Evolutionary conservation across 2,888 invertebrate genomes (phyloP).

Genomic region (Synergus japonicus): DNA sequence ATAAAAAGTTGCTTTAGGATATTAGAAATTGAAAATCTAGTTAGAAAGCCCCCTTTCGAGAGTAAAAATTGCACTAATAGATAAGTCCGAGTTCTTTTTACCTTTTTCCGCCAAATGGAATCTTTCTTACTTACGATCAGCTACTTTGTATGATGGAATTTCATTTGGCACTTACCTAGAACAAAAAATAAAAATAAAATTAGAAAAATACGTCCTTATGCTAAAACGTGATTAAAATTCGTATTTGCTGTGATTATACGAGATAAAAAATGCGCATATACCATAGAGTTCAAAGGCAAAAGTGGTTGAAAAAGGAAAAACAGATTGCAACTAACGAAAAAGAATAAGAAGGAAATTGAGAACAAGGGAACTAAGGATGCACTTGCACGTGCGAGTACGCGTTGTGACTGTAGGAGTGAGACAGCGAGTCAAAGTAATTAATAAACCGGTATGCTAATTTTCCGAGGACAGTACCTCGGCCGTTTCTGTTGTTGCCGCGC

Average conservation of each 20-base stretch:
- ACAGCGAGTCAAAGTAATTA: constrained; percentile 61
- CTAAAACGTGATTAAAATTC: background rate
- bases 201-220: constrained; percentile 32
- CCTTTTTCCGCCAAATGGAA: background rate
- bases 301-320: background rate
- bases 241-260: constrained; percentile 18
- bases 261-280: background rate
- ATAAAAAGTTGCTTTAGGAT: background rate
- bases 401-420: constrained; percentile 5
- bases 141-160: background rate
- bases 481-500: constrained; percentile 55
- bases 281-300: constrained; percentile 10
- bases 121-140: background rate
- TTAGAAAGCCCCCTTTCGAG: background rate
- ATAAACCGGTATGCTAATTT: constrained; percentile 72
- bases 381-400: constrained; percentile 18
- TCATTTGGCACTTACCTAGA: constrained; percentile 67
- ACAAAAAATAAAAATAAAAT: constrained; percentile 62
- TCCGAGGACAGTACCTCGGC: constrained; percentile 60
- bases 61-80: too few relatives aligned
- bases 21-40: background rate
- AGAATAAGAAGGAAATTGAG: constrained; percentile 19
- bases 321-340: background rate
- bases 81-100: background rate
- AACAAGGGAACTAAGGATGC: constrained; percentile 34